Evolutionary conservation across 2,797 vertebrate species (phyloP), one percentile per base, ranked within the genome.

Genomic region (Coreius guichenoti): DNA sequence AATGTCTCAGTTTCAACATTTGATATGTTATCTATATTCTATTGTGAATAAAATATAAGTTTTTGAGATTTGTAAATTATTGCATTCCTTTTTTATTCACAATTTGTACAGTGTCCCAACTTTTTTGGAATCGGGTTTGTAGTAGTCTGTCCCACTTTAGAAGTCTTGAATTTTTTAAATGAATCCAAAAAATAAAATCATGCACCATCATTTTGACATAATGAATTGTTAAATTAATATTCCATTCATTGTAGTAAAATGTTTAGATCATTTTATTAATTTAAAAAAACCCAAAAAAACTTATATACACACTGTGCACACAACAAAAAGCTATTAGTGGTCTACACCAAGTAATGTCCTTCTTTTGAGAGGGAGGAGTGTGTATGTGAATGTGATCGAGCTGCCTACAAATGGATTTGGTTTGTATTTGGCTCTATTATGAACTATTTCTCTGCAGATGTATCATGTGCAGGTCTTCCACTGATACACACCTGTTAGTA

Each of bases 401-500:
- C 26, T 61, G 49, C 51, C 33, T 58, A 58, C 54, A 73, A 9
- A 63, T n/a, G 56, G 54, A 73, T 70, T 74, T 49, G 16, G 21
- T 83, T 61, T 65, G 43, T 33, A 47, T 65, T 83, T 83, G 70
- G 58, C 70, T 75, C 21, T 9, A 51, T 72, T 68, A 45, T 49
- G 3, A n/a, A 74, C 70, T 16, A 36, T 74, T 65, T 74, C 21
- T 82, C 1, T 77, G 54, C 82, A 88, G 85, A 87, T 85, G 83
- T 79, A 85, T 33, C 21, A 61, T 80, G 17, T 74, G 36, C 58
- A 54, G 13, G 14, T 65, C 47, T 82, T 82, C 82, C 45, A 29
- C 74, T 69, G 23, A 80, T 73, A 45, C 78, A 47, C 70, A 84
- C 78, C 76, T 82, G 82, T 83, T 82, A 83, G 69, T 74, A 58